phyloP scores from a whole-genome alignment of 2,797 vertebrate genomes.

The Oceanodroma leucorhoa region DNA sequence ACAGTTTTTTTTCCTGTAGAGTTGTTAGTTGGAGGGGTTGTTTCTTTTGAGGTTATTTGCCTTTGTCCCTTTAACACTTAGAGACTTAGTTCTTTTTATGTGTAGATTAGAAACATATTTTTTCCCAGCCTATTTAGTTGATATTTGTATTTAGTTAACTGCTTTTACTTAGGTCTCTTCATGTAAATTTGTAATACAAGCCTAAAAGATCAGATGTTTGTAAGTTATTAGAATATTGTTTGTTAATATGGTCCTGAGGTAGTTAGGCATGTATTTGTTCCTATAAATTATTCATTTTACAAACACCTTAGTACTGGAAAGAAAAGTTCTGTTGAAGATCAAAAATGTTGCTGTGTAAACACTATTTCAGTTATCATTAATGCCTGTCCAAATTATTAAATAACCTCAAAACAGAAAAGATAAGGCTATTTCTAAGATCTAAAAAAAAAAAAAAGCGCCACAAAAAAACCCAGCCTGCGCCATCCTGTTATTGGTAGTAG shows the following conservation, averaged over 20 bases:
- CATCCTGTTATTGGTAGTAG: neutral
- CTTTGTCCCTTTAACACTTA: neutral
- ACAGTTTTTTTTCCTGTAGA: neutral
- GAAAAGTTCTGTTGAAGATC: neutral
- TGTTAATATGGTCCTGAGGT: neutral
- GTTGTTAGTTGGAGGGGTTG: neutral
- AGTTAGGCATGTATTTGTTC: neutral
- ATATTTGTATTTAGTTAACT: neutral
- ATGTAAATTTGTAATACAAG: neutral
- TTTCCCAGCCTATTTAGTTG: neutral
- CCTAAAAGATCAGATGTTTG: neutral
- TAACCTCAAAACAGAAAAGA: neutral
- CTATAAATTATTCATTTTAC: neutral
- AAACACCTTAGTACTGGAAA: neutral
- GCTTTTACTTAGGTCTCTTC: neutral
- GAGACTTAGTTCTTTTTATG: neutral
- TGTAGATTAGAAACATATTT: neutral
- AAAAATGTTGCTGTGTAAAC: neutral
- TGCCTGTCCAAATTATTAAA: neutral
- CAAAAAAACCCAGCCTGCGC: neutral
- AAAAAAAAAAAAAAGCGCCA: neutral
- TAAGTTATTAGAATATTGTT: neutral
- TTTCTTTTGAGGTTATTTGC: neutral
- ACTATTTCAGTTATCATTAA: neutral
- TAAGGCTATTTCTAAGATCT: neutral